phyloP scores from a whole-genome alignment of 2,888 invertebrate genomes.

The Flabesymbios commensalis region DNA sequence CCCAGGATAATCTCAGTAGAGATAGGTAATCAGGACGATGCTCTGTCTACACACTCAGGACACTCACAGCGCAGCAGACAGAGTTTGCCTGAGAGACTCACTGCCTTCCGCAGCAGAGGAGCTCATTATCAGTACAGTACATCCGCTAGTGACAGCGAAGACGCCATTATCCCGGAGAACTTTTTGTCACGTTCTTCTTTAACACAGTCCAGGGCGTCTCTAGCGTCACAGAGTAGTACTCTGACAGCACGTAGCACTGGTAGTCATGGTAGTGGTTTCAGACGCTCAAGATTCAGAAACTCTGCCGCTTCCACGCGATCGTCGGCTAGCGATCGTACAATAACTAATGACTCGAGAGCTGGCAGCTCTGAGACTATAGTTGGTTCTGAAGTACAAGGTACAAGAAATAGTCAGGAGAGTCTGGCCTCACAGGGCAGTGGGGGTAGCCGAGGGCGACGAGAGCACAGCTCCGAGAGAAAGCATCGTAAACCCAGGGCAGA shows the following conservation, averaged over 20 bases:
- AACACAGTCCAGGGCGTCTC: constrained; percentile 13
- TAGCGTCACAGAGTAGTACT: constrained; percentile 21
- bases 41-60: no score
- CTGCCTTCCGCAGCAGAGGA: no score
- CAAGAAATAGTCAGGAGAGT: background rate
- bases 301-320: constrained; percentile 21
- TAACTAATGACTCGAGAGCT: constrained; percentile 12
- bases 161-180: constrained; percentile 3
- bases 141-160: constrained; percentile 31
- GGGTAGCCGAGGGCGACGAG: no score
- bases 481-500: no score
- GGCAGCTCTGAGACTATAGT: constrained; percentile 1
- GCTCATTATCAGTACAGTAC: constrained; percentile 15
- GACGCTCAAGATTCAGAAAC: constrained; percentile 12
- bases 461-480: no score
- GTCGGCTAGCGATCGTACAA: constrained; percentile 25
- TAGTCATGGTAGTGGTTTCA: constrained; percentile 10
- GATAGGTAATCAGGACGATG: no score
- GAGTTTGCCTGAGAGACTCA: no score
- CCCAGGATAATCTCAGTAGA: no score
- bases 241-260: constrained; percentile 21
- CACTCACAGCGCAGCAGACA: no score
- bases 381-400: no score
- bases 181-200: constrained; percentile 8
- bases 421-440: no score